Conservation (phyloP, 2,113 vertebrate genomes). For the Apodemus speciosus region DNA sequence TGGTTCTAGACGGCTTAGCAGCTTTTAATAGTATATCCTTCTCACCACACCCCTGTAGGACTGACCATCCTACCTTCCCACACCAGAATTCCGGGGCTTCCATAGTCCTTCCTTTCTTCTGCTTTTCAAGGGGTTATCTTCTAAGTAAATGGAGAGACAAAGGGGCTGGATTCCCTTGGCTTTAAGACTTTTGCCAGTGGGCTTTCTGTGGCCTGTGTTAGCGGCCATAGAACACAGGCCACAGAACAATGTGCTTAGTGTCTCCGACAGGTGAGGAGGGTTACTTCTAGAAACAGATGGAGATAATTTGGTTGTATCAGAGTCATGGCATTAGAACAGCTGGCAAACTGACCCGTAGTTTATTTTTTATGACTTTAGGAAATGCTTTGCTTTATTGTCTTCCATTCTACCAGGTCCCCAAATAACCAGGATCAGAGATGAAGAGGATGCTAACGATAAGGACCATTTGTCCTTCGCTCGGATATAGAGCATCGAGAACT, state of each 20-base stretch:
- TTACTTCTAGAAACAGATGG: constrained; percentile 13
- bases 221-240: neutral
- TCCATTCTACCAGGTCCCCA: neutral
- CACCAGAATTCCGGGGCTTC: neutral
- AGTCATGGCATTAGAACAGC: constrained; percentile 12
- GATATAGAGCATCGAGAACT: neutral
- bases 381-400: neutral
- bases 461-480: neutral
- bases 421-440: neutral
- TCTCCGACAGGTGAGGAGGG: neutral
- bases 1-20: neutral
- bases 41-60: neutral
- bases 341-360: neutral
- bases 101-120: neutral
- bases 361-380: neutral
- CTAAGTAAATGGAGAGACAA: neutral
- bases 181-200: neutral
- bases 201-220: neutral
- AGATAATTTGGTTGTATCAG: constrained; percentile 14
- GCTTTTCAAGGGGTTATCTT: neutral
- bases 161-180: neutral
- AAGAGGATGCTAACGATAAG: neutral
- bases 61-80: neutral
- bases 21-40: neutral
- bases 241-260: neutral